These are phyloP conservation scores for Sarcophaga variegata DNA, from an alignment of 2,888 invertebrate species.

Conservation along the genomic window DNA sequence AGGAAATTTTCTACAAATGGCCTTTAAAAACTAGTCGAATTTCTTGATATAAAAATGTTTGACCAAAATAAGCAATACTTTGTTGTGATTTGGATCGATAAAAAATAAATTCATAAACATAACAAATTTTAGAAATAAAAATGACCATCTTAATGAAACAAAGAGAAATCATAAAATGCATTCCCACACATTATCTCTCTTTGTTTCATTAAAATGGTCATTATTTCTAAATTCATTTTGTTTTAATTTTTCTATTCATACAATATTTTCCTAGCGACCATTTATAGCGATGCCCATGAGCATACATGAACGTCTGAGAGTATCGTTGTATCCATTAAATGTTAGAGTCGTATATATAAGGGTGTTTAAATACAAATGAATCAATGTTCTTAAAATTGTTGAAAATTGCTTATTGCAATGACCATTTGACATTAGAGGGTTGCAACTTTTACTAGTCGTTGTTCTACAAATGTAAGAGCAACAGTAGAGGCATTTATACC, in stretches of 20 bases:
- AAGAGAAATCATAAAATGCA: too few relatives aligned
- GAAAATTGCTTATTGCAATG: constrained; percentile 54
- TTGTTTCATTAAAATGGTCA: too few relatives aligned
- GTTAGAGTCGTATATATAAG: constrained; percentile 22
- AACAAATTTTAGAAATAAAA: too few relatives aligned
- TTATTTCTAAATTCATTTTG: too few relatives aligned
- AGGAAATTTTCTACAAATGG: not conserved
- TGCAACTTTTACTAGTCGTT: constrained; percentile 18
- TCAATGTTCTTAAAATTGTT: constrained; percentile 63
- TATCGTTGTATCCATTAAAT: not conserved
- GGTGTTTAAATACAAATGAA: constrained; percentile 62
- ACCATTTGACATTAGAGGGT: constrained; percentile 66
- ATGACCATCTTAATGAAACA: too few relatives aligned
- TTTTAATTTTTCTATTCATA: not conserved
- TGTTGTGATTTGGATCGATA: too few relatives aligned
- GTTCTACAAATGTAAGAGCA: constrained; percentile 38
- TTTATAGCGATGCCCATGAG: not conserved
- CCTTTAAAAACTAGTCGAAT: too few relatives aligned
- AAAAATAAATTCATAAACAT: too few relatives aligned
- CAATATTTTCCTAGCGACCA: not conserved
- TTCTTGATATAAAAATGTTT: too few relatives aligned
- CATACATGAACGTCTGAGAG: not conserved
- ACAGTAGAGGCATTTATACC: constrained; percentile 17
- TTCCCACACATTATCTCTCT: too few relatives aligned
- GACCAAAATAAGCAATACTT: too few relatives aligned